Base-by-base conservation (phyloP, 2,797 vertebrate genomes). In the Champsocephalus gunnari region DNA sequence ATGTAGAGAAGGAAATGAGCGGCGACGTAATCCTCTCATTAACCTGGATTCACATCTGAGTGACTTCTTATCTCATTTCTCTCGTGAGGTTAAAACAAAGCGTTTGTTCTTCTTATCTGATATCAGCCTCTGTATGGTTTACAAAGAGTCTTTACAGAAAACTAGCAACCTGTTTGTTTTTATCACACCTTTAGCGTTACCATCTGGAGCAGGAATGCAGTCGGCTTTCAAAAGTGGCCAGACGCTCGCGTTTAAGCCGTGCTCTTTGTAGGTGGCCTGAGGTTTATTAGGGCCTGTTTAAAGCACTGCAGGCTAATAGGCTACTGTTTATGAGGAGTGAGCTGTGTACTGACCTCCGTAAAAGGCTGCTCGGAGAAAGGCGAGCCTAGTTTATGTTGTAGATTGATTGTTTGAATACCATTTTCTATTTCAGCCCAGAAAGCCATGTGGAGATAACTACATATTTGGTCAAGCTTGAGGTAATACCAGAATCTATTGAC, bases 181-280 rank as follows among this genome's bases (percentile, higher is more conserved):
- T 77, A 85, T 88, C 81, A 80, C 87, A 90, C 88, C 86, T 92
- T 82, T 64, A 82, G 53, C 6, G 28, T 86, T 79, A 62, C 80
- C 89, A 88, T 87, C 88, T 91, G 87, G 80, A 55, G 71, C 77
- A 79, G 68, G 72, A 88, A 88, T 71, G 75, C 45, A 2, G 17
- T 8, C 9, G 34, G 71, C 34, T 79, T 38, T 78, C 59, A 32
- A 80, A 66, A 80, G 82, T 72, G 68, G 72, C 61, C 71, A 59
- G 70, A 57, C 34, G 32, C 71, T 48, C 74, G 66, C 71, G 9
- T 50, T 44, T 9, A 54, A 71, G 68, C 68, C 44, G 50, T 8
- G 49, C 73, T 66, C 80, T 34, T 58, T 71, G 77, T 92, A 89
- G 87, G 92, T 91, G 91, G 91, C 66, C 86, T 60, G 14, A 49